Evolutionary conservation across 2,888 invertebrate genomes (phyloP).

Genomic region (Tipula vernalis): DNA sequence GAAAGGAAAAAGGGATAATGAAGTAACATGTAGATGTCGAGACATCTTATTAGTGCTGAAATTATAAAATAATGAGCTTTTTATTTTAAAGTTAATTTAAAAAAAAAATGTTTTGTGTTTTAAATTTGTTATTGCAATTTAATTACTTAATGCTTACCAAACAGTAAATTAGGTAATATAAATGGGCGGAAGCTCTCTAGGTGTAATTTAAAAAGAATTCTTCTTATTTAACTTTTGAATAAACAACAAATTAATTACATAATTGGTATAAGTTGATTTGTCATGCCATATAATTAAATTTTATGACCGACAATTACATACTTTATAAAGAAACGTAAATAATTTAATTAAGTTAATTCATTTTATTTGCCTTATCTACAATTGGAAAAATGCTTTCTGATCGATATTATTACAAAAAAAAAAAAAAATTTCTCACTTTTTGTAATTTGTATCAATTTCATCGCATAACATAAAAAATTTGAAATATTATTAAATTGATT

Average conservation of each 20-base stretch:
- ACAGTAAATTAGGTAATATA: no score
- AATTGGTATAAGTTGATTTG: background rate
- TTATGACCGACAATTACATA: background rate
- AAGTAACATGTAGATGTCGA: background rate
- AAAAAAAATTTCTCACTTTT: background rate
- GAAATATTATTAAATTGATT: background rate
- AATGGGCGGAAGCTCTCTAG: no score
- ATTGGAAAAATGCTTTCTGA: no score
- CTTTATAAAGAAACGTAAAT: no score
- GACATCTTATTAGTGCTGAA: background rate
- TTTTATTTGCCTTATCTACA: no score
- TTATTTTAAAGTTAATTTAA: no score
- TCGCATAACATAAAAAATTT: background rate
- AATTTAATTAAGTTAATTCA: no score
- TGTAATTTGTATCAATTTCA: background rate
- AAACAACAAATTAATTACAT: background rate
- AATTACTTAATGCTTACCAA: no score
- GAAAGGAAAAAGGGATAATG: background rate
- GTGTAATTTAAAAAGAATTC: background rate
- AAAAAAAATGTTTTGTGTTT: background rate
- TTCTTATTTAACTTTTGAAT: background rate
- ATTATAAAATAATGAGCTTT: background rate
- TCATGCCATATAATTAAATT: background rate
- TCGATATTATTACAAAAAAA: background rate
- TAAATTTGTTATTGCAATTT: no score